Evolutionary conservation across 2,888 invertebrate species (phyloP).

Genomic region (Gortyna flavago): DNA sequence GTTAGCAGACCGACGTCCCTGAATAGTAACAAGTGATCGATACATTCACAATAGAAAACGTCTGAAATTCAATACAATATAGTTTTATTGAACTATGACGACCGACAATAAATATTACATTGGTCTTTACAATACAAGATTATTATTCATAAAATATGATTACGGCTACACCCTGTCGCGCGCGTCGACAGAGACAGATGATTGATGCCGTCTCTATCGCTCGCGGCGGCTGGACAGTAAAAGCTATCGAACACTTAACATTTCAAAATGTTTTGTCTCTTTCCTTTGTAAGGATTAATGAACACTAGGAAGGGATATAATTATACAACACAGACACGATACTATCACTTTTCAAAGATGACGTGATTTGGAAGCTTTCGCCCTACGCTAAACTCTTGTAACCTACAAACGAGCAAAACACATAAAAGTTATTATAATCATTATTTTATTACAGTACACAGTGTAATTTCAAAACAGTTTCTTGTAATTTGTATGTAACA

Average conservation of each 20-base stretch:
- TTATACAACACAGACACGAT: conserved; percentile 51
- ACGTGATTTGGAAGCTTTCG: conserved; percentile 42
- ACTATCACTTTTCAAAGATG: conserved; percentile 45
- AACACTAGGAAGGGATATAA: conserved; percentile 65
- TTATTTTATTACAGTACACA: conserved; percentile 14
- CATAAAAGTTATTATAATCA: conserved; percentile 20
- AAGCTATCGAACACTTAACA: conserved; percentile 62
- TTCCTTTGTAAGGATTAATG: conserved; percentile 60
- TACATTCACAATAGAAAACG: conserved; percentile 60
- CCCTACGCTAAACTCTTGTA: conserved; percentile 28
- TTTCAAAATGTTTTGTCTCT: conserved; percentile 54
- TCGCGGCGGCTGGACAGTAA: conserved; percentile 39
- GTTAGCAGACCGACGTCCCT: conserved; percentile 25
- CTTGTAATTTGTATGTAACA: conserved; percentile 52
- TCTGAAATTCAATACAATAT: conserved; percentile 55
- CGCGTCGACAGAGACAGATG: conserved; percentile 25
- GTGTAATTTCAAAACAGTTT: conserved; percentile 23
- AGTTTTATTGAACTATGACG: conserved; percentile 55
- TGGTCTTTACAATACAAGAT: conserved; percentile 69
- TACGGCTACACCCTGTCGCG: conserved; percentile 35
- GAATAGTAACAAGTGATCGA: conserved; percentile 52
- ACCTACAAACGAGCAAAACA: conserved; percentile 51
- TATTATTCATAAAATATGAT: conserved; percentile 56
- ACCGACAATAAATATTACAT: conserved; percentile 66
- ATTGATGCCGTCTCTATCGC: conserved; percentile 16